Evolutionary conservation across 2,888 invertebrate species (phyloP).

Genomic region (Drosophila pseudotakahashii): DNA sequence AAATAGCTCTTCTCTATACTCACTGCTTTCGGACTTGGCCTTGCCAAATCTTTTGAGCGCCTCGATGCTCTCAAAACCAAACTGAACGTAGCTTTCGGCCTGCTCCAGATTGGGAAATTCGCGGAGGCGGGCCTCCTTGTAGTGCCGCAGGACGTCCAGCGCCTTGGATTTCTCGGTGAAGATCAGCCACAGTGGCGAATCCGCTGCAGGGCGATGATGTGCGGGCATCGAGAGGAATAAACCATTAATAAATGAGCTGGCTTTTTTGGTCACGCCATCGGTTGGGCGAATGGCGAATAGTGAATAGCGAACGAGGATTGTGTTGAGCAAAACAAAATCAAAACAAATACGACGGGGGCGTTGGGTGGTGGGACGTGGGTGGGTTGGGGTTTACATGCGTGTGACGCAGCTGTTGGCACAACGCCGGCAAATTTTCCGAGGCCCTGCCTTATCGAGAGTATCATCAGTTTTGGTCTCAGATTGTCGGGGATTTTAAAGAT

Average conservation of each 20-base stretch:
- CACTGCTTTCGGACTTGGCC: constrained; percentile 53
- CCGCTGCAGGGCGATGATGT: constrained; percentile 56
- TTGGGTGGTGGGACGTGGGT: background rate
- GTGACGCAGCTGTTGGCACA: constrained; percentile 68
- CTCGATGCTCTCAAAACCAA: constrained; percentile 87
- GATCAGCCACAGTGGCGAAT: constrained; percentile 84
- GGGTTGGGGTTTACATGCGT: constrained; percentile 44
- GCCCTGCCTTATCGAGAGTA: constrained; percentile 1
- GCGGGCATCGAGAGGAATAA: constrained; percentile 7
- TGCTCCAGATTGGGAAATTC: constrained; percentile 90
- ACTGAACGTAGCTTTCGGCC: constrained; percentile 90
- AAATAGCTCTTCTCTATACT: background rate
- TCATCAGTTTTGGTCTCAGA: background rate
- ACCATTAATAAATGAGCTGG: constrained; percentile 39
- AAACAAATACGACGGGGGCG: constrained; percentile 13
- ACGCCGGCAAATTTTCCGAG: constrained; percentile 20
- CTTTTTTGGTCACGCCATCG: constrained; percentile 43
- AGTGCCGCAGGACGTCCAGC: constrained; percentile 89
- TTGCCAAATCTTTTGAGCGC: constrained; percentile 84
- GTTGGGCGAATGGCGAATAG: constrained; percentile 16
- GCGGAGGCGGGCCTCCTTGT: constrained; percentile 92
- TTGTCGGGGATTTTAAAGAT: background rate
- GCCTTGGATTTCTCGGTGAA: constrained; percentile 90
- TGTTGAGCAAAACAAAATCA: constrained; percentile 71
- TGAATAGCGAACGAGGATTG: constrained; percentile 31